Evolutionary conservation across 2,113 vertebrate genomes (phyloP).

Genomic region (Erythrocebus patas): DNA sequence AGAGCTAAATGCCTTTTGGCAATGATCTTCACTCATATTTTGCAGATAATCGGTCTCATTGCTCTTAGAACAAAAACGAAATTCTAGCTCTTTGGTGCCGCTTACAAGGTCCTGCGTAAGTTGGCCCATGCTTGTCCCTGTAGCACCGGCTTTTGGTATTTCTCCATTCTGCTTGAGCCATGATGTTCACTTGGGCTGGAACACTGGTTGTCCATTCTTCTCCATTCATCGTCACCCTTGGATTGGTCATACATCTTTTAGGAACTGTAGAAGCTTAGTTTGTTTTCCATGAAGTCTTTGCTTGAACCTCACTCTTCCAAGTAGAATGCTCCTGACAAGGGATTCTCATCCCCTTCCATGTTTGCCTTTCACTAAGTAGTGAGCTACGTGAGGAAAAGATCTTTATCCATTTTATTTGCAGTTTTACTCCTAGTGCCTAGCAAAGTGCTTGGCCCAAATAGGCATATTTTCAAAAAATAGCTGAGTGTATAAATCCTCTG

Average conservation of each 20-base stretch:
- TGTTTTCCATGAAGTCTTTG: not conserved
- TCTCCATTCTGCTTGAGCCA: fast-evolving
- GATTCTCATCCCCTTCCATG: not conserved
- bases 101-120: not conserved
- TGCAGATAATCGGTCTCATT: not conserved
- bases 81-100: not conserved
- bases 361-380: not conserved
- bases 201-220: fast-evolving
- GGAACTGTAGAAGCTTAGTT: not conserved
- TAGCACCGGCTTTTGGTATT: not conserved
- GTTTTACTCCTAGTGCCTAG: not conserved
- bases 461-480: not conserved
- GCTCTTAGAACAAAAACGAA: not conserved
- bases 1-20: fast-evolving
- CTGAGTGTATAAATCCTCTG: not conserved
- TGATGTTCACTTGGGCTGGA: no score
- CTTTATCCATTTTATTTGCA: not conserved
- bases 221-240: not conserved
- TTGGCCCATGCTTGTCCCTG: fast-evolving
- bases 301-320: not conserved
- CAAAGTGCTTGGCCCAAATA: not conserved
- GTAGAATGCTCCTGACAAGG: not conserved
- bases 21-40: not conserved
- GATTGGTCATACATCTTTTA: not conserved
- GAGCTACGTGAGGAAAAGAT: not conserved